Base-by-base conservation (phyloP, 2,797 vertebrate species). In the Oryzias dopingdopingensis region DNA sequence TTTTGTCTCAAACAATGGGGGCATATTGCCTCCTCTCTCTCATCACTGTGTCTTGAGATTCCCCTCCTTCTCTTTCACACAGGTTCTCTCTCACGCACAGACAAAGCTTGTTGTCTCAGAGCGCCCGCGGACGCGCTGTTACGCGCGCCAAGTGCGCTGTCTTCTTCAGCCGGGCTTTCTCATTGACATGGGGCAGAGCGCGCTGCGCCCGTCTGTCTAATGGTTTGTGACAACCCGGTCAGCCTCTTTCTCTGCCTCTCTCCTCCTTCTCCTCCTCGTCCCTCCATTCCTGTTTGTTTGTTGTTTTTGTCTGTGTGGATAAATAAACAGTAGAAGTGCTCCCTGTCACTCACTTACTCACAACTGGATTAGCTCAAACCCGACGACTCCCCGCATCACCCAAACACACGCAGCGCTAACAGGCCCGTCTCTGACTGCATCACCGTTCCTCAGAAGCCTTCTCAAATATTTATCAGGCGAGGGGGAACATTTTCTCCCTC, bases 251-350 rank as follows among this genome's bases (percentile, higher is more conserved):
- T 67, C 62, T 59, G 68, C 49, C 52, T 63, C 57, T 41, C 66
- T 47, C 53, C 37, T 56, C 62, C 46, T 52, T 52, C 42, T 29
- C 37, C 45, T 58, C 49, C 44, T 49, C 32, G 7, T 46, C 15
- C 17, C 48, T 24, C 13, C 22, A 42, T 61, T 58, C 54, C 32
- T 16, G 16, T 22, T 50, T 42, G 57, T 37, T 60, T 20, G 56
- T 43, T 49, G 32, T 68, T 66, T 42, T 49, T 42, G 63, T 67
- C 74, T 72, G 89, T 88, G 85, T 87, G 86, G 81, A 85, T 89
- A 90, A 90, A 91, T 88, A 91, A 91, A 90, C 89, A 89, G 76
- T 62, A 79, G 86, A 89, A 86, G 81, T 83, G 79, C 83, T 86
- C 86, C 70, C 79, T 70, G 76, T 79, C 79, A 69, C 77, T 79